These are phyloP conservation scores for Carollia perspicillata DNA, from an alignment of 2,113 vertebrate species.

Conservation along the genomic window DNA sequence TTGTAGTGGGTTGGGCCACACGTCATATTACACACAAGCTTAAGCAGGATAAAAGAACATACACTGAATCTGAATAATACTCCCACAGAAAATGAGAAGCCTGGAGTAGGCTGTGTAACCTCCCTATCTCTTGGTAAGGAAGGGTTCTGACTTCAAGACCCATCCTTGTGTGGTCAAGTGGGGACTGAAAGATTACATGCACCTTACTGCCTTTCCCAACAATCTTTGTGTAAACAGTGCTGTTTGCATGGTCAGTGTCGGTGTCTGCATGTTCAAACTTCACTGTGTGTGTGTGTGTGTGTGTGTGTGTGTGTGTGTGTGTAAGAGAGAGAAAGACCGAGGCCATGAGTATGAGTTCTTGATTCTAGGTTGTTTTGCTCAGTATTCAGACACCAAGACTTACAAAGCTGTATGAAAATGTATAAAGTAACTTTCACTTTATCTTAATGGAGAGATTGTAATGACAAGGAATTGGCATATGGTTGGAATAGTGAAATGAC, in stretches of 20 bases:
- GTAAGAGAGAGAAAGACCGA: background rate
- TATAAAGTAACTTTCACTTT: background rate
- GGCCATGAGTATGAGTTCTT: background rate
- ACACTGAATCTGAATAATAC: background rate
- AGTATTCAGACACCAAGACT: background rate
- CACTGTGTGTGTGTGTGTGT: too few relatives aligned
- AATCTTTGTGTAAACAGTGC: background rate
- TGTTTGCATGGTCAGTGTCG: background rate
- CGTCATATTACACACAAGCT: background rate
- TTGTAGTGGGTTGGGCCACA: background rate
- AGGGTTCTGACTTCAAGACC: background rate
- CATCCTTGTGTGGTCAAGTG: background rate
- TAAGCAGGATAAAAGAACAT: background rate
- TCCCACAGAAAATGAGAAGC: background rate
- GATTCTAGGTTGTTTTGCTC: background rate
- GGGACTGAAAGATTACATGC: background rate
- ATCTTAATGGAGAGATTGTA: background rate
- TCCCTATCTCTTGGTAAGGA: background rate
- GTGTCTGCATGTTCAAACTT: background rate
- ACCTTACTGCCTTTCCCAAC: background rate
- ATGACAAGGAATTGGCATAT: background rate
- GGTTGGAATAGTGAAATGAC: background rate
- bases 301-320: too few relatives aligned
- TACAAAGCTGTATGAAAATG: background rate
- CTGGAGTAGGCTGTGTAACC: background rate